Conservation (phyloP, 2,113 vertebrate genomes). For the Dissostichus mawsoni region DNA sequence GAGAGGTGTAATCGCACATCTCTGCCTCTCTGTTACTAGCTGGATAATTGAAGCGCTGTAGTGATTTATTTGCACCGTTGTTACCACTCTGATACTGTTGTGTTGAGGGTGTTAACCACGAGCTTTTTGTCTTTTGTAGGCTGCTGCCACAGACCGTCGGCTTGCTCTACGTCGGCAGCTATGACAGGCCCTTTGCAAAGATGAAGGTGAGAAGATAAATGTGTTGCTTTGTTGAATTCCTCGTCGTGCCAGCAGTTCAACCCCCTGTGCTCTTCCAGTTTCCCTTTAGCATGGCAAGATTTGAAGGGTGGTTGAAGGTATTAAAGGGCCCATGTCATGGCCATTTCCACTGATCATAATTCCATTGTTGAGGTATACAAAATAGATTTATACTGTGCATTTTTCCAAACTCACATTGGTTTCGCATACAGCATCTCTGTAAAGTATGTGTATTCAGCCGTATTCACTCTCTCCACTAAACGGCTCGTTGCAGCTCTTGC, state of each 20-base stretch:
- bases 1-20: conserved; percentile 74
- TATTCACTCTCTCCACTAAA: too few species aligned
- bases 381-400: too few species aligned
- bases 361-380: too few species aligned
- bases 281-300: not conserved
- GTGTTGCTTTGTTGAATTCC: conserved; percentile 48
- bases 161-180: conserved; percentile 95
- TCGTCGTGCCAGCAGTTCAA: conserved; percentile 4
- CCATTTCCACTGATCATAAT: too few species aligned
- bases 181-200: conserved; percentile 95
- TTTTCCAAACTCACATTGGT: too few species aligned
- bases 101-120: conserved; percentile 58
- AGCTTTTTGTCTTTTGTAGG: conserved; percentile 84
- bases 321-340: too few species aligned
- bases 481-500: too few species aligned
- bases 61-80: conserved; percentile 24
- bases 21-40: conserved; percentile 73
- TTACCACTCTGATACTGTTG: conserved; percentile 26
- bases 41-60: conserved; percentile 53
- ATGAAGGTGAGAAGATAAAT: conserved; percentile 91
- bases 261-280: conserved; percentile 3
- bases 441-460: too few species aligned
- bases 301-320: not conserved
- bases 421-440: too few species aligned
- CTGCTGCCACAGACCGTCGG: conserved; percentile 93